Base-by-base conservation (phyloP, 1,140 invertebrate species). In the Alviniconcha marisindica region DNA sequence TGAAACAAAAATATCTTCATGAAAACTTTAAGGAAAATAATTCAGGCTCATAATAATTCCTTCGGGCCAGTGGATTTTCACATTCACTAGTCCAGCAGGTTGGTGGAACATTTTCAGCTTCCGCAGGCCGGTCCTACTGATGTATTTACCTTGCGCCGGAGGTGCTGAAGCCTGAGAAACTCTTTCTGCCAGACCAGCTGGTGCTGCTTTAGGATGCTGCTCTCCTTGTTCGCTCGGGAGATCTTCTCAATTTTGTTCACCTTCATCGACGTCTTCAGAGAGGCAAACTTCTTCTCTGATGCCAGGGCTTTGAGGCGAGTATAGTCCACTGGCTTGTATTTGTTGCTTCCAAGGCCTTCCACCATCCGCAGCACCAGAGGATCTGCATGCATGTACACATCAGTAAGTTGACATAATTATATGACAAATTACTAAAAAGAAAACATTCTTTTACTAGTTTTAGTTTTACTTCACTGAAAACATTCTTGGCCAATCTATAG, bases 111-210 rank as follows among this genome's bases (percentile, higher is more conserved):
- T n/a, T n/a, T n/a, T n/a, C n/a, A n/a, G n/a, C n/a, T n/a, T n/a
- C n/a, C n/a, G n/a, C n/a, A n/a, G n/a, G n/a, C n/a, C n/a, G n/a
- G n/a, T n/a, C n/a, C n/a, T n/a, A n/a, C n/a, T n/a, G n/a, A n/a
- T n/a, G n/a, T n/a, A 73, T 31, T 82, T 28, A 85, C 82, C 71
- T 89, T 84, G 54, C 88, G 89, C 21, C 90, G 82, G 15, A 88
- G 56, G 83, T 89, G 88, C 54, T 90, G 90, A 33, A 91, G 81
- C 36, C 86, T 69, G 2, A 91, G 84, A 76, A 91, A 90, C 71
- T 92, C 92, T 63, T 92, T 92, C 42, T 91, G 88, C 91, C 91
- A 92, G 1, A 91, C 84, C 15, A 90, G 83, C 78, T 91, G 88
- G 74, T 92, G 91, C 78, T 92, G 91, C 77, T 92, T 89, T 15